phyloP scores from a whole-genome alignment of 1,140 invertebrate species.

The Ostrea denselamellosa region DNA sequence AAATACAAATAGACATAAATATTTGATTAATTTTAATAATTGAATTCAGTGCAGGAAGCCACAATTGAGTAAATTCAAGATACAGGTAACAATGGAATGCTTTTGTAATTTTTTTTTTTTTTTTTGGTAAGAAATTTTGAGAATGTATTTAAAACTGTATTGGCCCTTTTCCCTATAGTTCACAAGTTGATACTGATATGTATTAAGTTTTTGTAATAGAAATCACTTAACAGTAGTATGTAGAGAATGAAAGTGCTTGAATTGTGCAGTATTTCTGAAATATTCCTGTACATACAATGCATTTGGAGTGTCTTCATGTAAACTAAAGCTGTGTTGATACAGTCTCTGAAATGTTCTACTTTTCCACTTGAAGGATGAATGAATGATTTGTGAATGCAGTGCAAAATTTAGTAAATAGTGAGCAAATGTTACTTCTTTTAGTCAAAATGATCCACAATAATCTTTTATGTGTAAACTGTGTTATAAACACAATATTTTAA shows the following conservation, averaged over 20 bases:
- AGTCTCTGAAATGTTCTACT: no score
- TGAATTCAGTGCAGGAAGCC: conserved; percentile 38
- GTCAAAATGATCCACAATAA: no score
- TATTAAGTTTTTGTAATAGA: neutral
- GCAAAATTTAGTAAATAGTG: no score
- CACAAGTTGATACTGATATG: neutral
- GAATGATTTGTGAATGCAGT: no score
- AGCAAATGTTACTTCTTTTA: no score
- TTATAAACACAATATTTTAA: no score
- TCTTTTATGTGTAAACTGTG: no score
- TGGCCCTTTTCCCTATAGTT: conserved; percentile 27
- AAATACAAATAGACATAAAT: neutral
- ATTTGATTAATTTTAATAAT: neutral
- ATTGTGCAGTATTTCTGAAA: neutral
- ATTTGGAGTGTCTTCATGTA: neutral
- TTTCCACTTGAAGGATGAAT: no score
- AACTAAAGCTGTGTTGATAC: neutral
- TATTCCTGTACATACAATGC: neutral
- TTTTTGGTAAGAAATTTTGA: neutral
- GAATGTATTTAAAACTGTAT: conserved; percentile 14
- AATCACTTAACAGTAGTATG: neutral
- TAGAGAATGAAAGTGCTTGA: neutral
- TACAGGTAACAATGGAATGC: conserved; percentile 33
- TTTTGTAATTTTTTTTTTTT: conserved; percentile 13
- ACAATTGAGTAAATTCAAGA: neutral